Percentiles rank a stretch among this genome's conserved stretches.
Evolutionary conservation across 1,140 invertebrate species (phyloP).

Genomic region (Berghia stephanieae): DNA sequence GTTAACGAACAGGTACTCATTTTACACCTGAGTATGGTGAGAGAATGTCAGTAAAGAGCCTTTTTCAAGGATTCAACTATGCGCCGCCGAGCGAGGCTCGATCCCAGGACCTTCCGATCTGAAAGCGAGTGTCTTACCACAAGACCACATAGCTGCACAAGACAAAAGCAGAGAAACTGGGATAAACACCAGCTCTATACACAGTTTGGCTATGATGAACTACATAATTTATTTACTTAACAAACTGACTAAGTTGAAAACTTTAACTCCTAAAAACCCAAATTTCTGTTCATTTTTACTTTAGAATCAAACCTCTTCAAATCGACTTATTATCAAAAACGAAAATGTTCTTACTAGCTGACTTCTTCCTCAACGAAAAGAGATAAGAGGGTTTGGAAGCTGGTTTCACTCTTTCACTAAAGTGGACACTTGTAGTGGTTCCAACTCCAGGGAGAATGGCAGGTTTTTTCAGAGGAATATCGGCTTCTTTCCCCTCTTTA

Average conservation of each 20-base stretch:
- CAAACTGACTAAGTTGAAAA: not conserved
- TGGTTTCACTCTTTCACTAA: constrained; percentile 48
- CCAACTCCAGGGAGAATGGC: constrained; percentile 50
- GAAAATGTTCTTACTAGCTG: not conserved
- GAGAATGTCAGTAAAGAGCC: no score
- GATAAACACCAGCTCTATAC: no score
- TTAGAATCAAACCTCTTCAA: not conserved
- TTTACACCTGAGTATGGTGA: no score
- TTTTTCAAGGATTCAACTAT: no score
- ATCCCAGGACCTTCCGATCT: no score
- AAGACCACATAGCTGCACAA: no score
- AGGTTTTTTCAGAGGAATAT: constrained; percentile 38
- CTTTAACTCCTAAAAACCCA: not conserved
- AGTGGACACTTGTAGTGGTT: constrained; percentile 40
- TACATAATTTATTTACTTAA: not conserved
- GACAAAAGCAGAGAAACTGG: not conserved
- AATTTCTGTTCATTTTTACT: not conserved
- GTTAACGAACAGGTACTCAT: no score
- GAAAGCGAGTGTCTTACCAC: no score
- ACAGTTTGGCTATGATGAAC: not conserved
- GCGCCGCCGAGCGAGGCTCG: no score
- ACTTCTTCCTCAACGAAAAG: constrained; percentile 26
- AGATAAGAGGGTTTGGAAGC: constrained; percentile 38
- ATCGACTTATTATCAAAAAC: not conserved
- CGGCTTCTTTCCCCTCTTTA: constrained; percentile 4